Base-by-base conservation (phyloP, 2,888 invertebrate genomes). In the Gastracanthus pulcherrimus region DNA sequence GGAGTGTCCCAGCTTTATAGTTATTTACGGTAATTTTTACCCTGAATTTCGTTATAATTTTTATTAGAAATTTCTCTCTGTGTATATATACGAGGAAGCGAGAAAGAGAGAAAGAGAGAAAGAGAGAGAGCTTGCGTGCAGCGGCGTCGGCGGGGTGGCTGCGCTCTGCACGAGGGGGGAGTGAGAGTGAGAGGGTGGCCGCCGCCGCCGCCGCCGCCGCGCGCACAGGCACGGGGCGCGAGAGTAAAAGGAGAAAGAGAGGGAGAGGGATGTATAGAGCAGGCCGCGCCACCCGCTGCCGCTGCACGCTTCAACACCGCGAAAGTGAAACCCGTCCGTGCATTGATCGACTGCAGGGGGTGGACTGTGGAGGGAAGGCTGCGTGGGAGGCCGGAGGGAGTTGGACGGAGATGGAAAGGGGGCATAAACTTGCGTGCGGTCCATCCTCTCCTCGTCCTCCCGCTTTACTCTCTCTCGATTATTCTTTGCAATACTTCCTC, bases 291-390 rank as follows among this genome's bases (percentile, higher is more conserved):
- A 9, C 26, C 29, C 38, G 75, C 55, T 16, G 85, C 85, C 87
- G 87, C 87, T 87, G 89, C 89, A 90, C 89, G 88, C 89, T 90
- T 90, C 89, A 89, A 89, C 90, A 90, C 86, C 88, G 90, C 90
- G 91, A 92, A 92, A 92, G 92, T 92, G 92, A 92, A 92, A 91
- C 89, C 91, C 91, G 89, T 89, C 88, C 88, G 89, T 90, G 91
- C 90, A 90, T 92, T 90, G 90, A 90, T 90, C 90, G 91, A 89
- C 93, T 93, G 93, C 92, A 75, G 64, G 74, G 78, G 36, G 87
- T 87, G 88, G 86, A n/a, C 81, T 87, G 88, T 90, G 89, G 89
- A 89, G 92, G 92, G 62, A 92, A 90, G 34, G 62, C 60, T 34
- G 34, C 62, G 36, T 4, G 45, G n/a, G 45, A n/a, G 45, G n/a